Base-by-base conservation (phyloP, 2,797 vertebrate species). In the Catamblyrhynchus diadema region DNA sequence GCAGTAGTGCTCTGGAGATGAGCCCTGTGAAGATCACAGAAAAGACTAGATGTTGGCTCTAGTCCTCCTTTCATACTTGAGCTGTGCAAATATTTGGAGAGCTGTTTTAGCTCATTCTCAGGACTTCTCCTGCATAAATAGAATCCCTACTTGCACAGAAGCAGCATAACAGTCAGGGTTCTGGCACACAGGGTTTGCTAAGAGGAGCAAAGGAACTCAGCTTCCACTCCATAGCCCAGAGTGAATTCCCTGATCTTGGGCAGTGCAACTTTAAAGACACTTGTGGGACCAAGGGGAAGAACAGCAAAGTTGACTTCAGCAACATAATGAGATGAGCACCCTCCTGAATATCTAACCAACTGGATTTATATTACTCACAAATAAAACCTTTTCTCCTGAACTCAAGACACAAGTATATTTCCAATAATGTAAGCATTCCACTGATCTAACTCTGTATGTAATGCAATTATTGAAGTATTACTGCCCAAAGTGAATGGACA, bases 81-180 rank as follows among this genome's bases (percentile, higher is more conserved):
- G 71, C 41, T 48, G 42, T 33, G 56, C 75, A 93, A 85, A 88
- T 82, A 93, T 84, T 88, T 77, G 77, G 77, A 96, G 82, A 93
- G 81, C 73, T 37, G 51, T 14, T 92, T 84, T 19, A 91, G 60
- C 66, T 90, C 64, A 56, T 60, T 95, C 94, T 95, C 78, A 92
- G 60, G 69, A 80, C 53, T 90, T 73, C 32, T 78, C 47, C 69
- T 4, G 6, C 45, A 71, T 91, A 89, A 96, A 90, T 50, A 82
- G 70, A 74, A 86, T 25, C 56, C 14, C 33, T 53, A 0, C 48
- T 91, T 90, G 35, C 48, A 80, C 71, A 78, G 74, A 77, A 88
- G 74, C 10, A 8, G n/a, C 3, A 2, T 22, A 80, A 73, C 32
- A 70, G 30, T 42, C 44, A 57, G n/a, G 22, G 51, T 51, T 72